Base-by-base conservation (phyloP, 2,797 vertebrate genomes). In the Cyclopterus lumpus region DNA sequence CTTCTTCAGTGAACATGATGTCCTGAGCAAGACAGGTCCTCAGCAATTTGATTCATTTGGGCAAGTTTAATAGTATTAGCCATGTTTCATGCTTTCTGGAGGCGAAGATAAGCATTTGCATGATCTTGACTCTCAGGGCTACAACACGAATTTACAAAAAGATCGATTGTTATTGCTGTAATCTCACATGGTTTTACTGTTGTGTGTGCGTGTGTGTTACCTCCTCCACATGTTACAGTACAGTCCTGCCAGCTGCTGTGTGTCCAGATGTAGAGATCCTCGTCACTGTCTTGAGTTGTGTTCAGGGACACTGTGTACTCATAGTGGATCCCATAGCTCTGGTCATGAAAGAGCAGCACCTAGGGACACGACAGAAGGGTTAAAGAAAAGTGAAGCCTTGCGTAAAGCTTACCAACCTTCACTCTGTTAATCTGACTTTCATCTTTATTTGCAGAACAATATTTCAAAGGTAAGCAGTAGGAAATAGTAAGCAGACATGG, bases 271-370 rank as follows among this genome's bases (percentile, higher is more conserved):
- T 97, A 98, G 79, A 97, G 91, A 38, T 96, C 94, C 61, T 96
- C 94, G 80, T 93, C 95, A 83, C 95, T 93, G 55, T 93, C 87
- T 82, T 94, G 88, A 0, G 94, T 94, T 42, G 91, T 89, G 91
- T 97, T 99, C 79, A 97, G 93, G 20, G 97, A 95, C 80, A 99
- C 92, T 0, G 97, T 99, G 91, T 99, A 99, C 83, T 99, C 98
- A 2, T 99, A 99, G 90, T 99, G 98, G 86, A 99, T 98, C 51
- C 96, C 97, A 1, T 97, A 99, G 73, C 96, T 97, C 87, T 98
- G 97, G 92, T 99, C 97, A 2, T 99, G 97, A 87, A 99, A 99
- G 14, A 99, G 85, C 87, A 99, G 92, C 77, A 99, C 97, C 98
- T 99, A 93, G 60, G 70, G 53, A 71, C 72, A 77, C 59, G 42